Conservation (phyloP, 2,797 vertebrate species). For the Jordanella pulchra region DNA sequence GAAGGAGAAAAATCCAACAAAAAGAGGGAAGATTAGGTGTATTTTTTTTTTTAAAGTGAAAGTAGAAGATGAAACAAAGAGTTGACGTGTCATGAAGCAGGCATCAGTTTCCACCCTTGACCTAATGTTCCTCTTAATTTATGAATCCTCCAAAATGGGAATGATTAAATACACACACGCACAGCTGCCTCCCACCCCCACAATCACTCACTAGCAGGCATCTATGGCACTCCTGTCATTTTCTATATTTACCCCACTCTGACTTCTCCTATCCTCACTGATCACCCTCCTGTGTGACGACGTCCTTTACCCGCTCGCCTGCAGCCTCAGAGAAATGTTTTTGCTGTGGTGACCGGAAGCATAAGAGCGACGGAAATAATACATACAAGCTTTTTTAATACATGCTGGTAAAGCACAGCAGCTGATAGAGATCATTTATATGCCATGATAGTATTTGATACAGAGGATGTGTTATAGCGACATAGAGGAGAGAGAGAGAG, state of each 20-base stretch:
- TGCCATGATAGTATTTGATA: conserved; percentile 22
- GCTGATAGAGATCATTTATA: conserved; percentile 50
- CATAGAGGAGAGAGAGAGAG: neutral
- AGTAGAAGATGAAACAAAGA: conserved; percentile 8
- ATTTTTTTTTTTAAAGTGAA: neutral
- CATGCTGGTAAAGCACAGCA: conserved; percentile 57
- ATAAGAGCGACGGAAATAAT: conserved; percentile 66
- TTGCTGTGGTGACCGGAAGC: conserved; percentile 47
- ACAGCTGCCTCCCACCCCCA: conserved; percentile 66
- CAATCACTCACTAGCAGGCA: conserved; percentile 63
- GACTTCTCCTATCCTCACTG: conserved; percentile 60
- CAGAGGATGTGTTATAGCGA: neutral
- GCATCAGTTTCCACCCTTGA: conserved; percentile 51
- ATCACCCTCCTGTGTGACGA: conserved; percentile 58
- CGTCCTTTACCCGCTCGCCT: conserved; percentile 42
- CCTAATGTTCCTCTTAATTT: conserved; percentile 56
- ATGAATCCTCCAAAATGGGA: conserved; percentile 57
- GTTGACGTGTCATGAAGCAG: conserved; percentile 34
- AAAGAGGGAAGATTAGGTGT: neutral
- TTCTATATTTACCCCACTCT: conserved; percentile 72
- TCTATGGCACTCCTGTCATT: conserved; percentile 72
- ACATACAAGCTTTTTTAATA: conserved; percentile 50
- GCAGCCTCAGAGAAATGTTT: conserved; percentile 51
- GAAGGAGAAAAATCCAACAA: too few relatives aligned
- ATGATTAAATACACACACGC: conserved; percentile 42